phyloP scores from a whole-genome alignment of 37 sponge, comb jelly and placozoan species.

The Trichoplax adhaerens region DNA sequence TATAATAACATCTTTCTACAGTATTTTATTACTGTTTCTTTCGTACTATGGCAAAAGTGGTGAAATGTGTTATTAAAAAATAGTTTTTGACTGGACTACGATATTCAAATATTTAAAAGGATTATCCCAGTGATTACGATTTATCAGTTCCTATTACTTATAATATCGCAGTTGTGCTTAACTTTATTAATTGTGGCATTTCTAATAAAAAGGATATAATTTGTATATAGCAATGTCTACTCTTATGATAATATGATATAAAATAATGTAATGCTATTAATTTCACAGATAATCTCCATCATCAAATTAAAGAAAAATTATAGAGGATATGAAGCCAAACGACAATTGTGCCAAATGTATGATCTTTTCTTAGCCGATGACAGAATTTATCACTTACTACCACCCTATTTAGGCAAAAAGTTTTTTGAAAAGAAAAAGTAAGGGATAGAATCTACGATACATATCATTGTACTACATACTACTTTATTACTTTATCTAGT shows the following conservation, averaged over 20 bases:
- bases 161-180: no score
- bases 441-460: not conserved
- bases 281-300: conserved; percentile 43
- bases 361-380: conserved; percentile 54
- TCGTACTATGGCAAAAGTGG: no score
- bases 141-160: not conserved
- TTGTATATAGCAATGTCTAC: not conserved
- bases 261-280: not conserved
- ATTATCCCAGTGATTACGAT: not conserved
- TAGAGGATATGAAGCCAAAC: conserved; percentile 49
- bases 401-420: conserved; percentile 51
- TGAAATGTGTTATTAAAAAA: no score
- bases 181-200: no score
- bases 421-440: conserved; percentile 67
- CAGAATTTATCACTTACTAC: conserved; percentile 42
- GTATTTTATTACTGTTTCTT: no score
- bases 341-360: conserved; percentile 39
- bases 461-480: not conserved
- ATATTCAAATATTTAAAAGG: conserved; percentile 1
- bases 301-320: conserved; percentile 48
- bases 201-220: not conserved
- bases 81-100: not conserved
- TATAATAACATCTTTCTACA: not conserved
- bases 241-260: not conserved
- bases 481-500: not conserved